phyloP scores from a whole-genome alignment of 2,797 vertebrate species.

The Halcyon badia region DNA sequence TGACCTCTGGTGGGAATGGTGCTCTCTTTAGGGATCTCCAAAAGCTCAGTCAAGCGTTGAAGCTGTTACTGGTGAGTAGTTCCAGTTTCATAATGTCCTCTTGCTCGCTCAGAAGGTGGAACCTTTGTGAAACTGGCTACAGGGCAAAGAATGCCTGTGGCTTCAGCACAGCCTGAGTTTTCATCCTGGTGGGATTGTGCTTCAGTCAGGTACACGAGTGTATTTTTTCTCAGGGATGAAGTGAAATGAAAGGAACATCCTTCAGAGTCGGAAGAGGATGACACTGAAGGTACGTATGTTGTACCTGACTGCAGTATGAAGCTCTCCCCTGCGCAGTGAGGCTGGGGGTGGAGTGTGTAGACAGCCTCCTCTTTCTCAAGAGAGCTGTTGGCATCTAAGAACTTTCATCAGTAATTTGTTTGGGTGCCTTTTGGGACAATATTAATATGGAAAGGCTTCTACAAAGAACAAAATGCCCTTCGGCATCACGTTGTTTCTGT shows the following conservation, averaged over 20 bases:
- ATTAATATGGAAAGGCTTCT: neutral
- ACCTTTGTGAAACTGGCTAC: neutral
- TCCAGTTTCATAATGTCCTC: neutral
- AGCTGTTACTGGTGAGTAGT: neutral
- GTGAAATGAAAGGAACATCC: neutral
- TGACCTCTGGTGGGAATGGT: neutral
- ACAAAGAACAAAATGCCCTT: neutral
- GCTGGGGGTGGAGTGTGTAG: neutral
- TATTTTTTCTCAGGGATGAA: neutral
- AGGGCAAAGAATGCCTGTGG: neutral
- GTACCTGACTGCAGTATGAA: neutral
- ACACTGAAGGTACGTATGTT: accelerated
- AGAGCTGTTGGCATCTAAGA: neutral
- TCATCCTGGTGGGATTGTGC: neutral
- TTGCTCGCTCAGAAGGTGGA: neutral
- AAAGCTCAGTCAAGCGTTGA: neutral
- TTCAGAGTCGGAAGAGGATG: too few species aligned
- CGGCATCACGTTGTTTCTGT: neutral
- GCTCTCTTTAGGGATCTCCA: neutral
- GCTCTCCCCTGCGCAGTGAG: neutral
- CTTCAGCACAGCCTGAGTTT: neutral
- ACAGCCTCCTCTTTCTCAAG: neutral
- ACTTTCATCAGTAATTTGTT: neutral
- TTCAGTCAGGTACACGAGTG: neutral
- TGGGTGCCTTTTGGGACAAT: neutral